phyloP scores from a whole-genome alignment of 2,797 vertebrate species.

The Bothrops alternatus region DNA sequence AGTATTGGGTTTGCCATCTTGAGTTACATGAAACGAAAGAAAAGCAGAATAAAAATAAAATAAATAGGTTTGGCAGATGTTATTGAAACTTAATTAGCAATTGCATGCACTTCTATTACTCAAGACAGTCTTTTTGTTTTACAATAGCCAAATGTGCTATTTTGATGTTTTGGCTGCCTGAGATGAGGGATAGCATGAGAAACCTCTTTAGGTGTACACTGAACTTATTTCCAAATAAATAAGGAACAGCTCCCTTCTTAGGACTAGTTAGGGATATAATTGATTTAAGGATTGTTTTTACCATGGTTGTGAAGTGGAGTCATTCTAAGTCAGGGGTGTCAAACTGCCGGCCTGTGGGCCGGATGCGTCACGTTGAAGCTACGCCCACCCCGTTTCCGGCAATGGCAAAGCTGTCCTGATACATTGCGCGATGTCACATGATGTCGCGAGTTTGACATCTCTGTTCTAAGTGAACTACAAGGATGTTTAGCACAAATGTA shows the following conservation, averaged over 20 bases:
- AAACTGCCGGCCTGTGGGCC: too few species aligned
- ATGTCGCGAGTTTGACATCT: too few species aligned
- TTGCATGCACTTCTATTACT: not conserved
- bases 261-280: not conserved
- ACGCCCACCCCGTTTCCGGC: too few species aligned
- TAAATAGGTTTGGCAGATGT: not conserved
- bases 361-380: too few species aligned
- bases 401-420: too few species aligned
- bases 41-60: not conserved
- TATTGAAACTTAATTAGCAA: not conserved
- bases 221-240: not conserved
- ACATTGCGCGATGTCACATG: too few species aligned
- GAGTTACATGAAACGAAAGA: not conserved
- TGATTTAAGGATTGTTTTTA: not conserved
- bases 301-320: not conserved
- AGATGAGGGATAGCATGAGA: not conserved
- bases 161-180: not conserved
- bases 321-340: not conserved
- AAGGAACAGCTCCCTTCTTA: not conserved
- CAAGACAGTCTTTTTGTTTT: not conserved
- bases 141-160: not conserved
- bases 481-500: not conserved
- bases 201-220: not conserved
- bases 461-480: not conserved
- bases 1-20: not conserved